Percentiles rank a stretch among this genome's conserved stretches.
phyloP scores from a whole-genome alignment of 2,113 vertebrate genomes.

The Cyprinodon tularosa region DNA sequence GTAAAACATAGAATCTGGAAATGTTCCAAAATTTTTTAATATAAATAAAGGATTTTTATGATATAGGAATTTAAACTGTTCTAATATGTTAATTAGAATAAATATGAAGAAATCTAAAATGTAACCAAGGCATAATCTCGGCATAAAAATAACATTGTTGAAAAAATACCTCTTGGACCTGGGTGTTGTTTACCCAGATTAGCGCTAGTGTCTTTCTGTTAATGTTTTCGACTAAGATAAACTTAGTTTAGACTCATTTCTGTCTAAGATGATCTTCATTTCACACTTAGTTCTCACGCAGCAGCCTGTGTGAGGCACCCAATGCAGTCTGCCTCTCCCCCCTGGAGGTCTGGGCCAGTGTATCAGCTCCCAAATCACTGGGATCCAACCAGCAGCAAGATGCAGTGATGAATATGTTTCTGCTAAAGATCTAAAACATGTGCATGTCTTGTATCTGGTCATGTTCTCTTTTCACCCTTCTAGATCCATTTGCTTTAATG shows the following conservation, averaged over 20 bases:
- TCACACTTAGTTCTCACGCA: conserved; percentile 24
- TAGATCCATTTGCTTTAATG: no score
- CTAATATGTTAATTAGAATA: not conserved
- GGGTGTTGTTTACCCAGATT: no score
- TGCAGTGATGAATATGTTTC: not conserved
- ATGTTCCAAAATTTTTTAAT: no score
- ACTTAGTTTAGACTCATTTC: not conserved
- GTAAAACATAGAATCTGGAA: no score
- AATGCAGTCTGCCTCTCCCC: conserved; percentile 55
- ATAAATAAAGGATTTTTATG: no score
- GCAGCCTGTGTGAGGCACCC: conserved; percentile 76
- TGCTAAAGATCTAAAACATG: not conserved
- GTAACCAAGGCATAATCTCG: not conserved
- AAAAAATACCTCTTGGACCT: not conserved
- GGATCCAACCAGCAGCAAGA: not conserved
- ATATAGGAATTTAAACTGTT: no score
- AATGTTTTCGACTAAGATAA: not conserved
- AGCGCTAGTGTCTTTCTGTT: not conserved
- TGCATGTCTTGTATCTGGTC: not conserved
- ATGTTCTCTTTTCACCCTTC: not conserved
- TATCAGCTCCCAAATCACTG: not conserved
- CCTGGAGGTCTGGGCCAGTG: conserved; percentile 48
- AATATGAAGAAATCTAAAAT: not conserved
- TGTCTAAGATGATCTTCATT: not conserved
- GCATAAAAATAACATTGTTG: not conserved